Conservation (phyloP, 2,888 invertebrate species). For the Apotomis betuletana region DNA sequence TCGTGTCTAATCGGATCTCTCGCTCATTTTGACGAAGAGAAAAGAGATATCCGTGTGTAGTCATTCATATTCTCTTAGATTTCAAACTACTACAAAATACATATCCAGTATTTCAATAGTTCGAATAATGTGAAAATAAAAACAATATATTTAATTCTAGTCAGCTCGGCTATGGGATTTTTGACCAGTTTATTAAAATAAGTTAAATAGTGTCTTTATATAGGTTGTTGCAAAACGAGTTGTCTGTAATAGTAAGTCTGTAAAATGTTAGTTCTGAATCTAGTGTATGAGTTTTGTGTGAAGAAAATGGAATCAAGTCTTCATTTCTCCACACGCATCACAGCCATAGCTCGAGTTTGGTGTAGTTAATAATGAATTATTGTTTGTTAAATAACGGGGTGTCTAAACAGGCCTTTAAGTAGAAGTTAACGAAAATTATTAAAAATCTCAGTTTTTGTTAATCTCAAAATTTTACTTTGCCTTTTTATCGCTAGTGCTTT, state of each 20-base stretch:
- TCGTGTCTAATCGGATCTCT: background rate
- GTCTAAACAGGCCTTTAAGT: too few species aligned
- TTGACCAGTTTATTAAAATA: constrained; percentile 3
- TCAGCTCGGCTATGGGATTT: constrained; percentile 7
- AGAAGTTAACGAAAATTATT: too few species aligned
- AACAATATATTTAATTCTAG: constrained; percentile 19
- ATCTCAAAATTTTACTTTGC: too few species aligned
- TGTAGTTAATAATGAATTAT: too few species aligned
- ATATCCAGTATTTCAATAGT: constrained; percentile 22
- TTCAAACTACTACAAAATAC: constrained; percentile 18
- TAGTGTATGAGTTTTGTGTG: too few species aligned
- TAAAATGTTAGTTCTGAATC: too few species aligned
- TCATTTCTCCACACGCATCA: too few species aligned
- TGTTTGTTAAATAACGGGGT: too few species aligned
- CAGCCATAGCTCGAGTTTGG: too few species aligned
- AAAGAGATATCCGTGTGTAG: constrained; percentile 5
- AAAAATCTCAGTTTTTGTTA: too few species aligned
- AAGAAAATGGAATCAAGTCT: too few species aligned
- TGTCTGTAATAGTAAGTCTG: background rate
- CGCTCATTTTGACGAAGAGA: constrained; percentile 22
- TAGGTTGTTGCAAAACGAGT: constrained; percentile 1
- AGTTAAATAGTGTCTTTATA: background rate
- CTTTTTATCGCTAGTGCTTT: too few species aligned
- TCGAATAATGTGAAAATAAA: background rate
- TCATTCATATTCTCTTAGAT: background rate